These are phyloP conservation scores for Poeciliopsis gracilis DNA, from an alignment of 2,797 vertebrate species.

Conservation along the genomic window DNA sequence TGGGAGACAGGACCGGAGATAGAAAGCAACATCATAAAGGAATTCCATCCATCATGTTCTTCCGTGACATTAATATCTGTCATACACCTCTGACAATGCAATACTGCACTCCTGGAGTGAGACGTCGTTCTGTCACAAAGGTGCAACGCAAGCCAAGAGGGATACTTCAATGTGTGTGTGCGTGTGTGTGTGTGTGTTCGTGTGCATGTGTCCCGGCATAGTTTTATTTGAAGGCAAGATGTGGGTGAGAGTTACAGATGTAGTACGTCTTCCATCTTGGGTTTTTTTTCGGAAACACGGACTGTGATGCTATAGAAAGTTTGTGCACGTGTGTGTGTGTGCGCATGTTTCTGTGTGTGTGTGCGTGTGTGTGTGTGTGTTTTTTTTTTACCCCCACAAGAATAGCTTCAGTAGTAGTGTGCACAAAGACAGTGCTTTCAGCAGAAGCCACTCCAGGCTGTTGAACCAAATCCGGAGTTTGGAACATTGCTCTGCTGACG, in stretches of 20 bases:
- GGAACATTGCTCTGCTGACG: constrained; percentile 38
- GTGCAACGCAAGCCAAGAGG: constrained; percentile 49
- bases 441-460: constrained; percentile 43
- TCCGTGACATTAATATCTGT: constrained; percentile 78
- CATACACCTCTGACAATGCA: constrained; percentile 75
- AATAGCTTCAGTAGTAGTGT: constrained; percentile 36
- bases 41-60: constrained; percentile 79
- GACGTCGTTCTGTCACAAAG: constrained; percentile 62
- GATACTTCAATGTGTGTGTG: constrained; percentile 25
- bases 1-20: constrained; percentile 70
- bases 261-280: constrained; percentile 33
- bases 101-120: constrained; percentile 69
- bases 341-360: neutral
- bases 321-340: constrained; percentile 12
- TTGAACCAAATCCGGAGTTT: constrained; percentile 51
- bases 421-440: constrained; percentile 41
- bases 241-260: constrained; percentile 33
- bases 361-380: neutral
- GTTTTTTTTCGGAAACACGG: constrained; percentile 55
- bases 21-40: constrained; percentile 75
- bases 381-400: constrained; percentile 29
- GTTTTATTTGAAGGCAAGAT: constrained; percentile 53
- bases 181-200: constrained; percentile 12
- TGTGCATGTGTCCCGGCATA: constrained; percentile 31
- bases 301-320: constrained; percentile 43